These are phyloP conservation scores for Bos taurus DNA, from an alignment of 2,113 vertebrate genomes.

Conservation along the genomic window DNA sequence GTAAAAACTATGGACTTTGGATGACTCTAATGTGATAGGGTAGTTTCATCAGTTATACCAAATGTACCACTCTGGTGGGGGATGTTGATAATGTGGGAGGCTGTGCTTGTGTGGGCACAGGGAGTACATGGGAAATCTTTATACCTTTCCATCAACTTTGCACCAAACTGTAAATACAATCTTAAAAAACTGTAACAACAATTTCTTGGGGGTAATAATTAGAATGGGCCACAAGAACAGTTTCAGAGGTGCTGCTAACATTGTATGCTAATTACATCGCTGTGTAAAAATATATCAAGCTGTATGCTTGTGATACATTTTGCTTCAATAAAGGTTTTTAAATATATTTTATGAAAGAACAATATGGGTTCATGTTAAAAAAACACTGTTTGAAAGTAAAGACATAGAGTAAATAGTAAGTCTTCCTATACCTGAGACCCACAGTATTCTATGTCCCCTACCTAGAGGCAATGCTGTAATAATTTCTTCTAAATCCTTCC, in stretches of 20 bases:
- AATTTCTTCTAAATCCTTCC: not conserved
- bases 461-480: not conserved
- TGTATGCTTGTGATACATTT: not conserved
- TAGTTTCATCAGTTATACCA: not conserved
- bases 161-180: not conserved
- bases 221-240: not conserved
- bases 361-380: not conserved
- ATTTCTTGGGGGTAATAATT: not conserved
- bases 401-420: not conserved
- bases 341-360: not conserved
- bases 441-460: not conserved
- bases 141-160: not conserved
- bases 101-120: not conserved
- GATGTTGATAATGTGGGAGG: not conserved
- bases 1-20: not conserved
- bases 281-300: not conserved
- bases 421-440: not conserved
- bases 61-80: not conserved
- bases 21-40: not conserved
- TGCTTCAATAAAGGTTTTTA: not conserved
- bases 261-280: not conserved
- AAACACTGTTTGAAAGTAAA: not conserved
- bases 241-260: not conserved
- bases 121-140: not conserved
- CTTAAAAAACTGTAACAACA: not conserved